Conservation (phyloP, 2,113 vertebrate genomes). For the Embiotoca jacksoni region DNA sequence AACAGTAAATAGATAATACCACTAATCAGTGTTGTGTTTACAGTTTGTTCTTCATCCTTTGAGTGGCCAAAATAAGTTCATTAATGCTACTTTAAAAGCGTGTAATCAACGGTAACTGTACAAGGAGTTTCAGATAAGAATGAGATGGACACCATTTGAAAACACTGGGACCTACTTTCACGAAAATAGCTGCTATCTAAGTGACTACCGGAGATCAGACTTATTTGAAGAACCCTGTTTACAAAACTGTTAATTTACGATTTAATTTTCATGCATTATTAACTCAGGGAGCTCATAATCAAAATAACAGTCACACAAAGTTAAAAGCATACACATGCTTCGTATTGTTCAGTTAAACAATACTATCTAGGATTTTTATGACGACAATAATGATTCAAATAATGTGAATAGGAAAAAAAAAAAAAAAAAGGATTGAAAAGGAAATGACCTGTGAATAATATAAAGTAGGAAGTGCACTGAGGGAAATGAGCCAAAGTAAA, state of each 20-base stretch:
- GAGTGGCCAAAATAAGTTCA: background rate
- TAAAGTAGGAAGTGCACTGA: constrained; percentile 31
- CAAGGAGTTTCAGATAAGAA: constrained; percentile 10
- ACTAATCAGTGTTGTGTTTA: background rate
- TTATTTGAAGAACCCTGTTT: background rate
- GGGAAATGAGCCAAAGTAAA: constrained; percentile 42
- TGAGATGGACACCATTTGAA: constrained; percentile 10
- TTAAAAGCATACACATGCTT: background rate
- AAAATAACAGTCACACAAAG: background rate
- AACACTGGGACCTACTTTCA: background rate
- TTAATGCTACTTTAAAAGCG: background rate
- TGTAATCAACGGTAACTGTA: constrained; percentile 1
- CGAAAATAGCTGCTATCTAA: background rate
- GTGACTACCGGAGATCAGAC: background rate
- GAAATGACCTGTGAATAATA: constrained; percentile 58
- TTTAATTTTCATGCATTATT: constrained; percentile 18
- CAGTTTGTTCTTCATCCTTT: background rate
- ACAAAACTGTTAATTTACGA: background rate
- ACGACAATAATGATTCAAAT: constrained; percentile 27
- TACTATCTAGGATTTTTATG: background rate
- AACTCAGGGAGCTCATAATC: constrained; percentile 5
- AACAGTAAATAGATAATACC: background rate
- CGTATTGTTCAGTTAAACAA: background rate
- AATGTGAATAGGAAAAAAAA: constrained; percentile 27
- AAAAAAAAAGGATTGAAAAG: background rate